phyloP scores from a whole-genome alignment of 2,113 vertebrate species.

The Fregata magnificens region DNA sequence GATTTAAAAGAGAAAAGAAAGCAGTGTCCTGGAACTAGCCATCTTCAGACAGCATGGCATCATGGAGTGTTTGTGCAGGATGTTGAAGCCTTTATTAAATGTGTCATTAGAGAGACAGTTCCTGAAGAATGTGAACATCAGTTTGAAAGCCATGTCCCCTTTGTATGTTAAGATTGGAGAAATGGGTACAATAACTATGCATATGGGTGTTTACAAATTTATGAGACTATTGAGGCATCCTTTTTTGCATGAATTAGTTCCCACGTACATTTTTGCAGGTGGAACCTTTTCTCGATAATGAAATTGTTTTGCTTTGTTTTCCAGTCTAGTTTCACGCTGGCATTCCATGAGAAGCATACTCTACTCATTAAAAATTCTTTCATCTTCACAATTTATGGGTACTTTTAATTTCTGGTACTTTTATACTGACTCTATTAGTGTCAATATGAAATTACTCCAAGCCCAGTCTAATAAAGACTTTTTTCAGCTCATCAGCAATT shows the following conservation, averaged over 20 bases:
- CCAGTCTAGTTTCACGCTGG: neutral
- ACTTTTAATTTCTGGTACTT: neutral
- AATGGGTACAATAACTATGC: neutral
- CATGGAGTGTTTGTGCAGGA: neutral
- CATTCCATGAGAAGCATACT: neutral
- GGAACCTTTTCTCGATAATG: neutral
- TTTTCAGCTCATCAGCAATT: neutral
- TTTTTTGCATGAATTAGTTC: neutral
- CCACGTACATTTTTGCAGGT: neutral
- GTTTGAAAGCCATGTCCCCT: rapidly evolving
- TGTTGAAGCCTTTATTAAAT: neutral
- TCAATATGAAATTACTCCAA: neutral
- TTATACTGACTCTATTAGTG: neutral
- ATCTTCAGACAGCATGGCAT: neutral
- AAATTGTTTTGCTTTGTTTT: neutral
- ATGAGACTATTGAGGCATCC: neutral
- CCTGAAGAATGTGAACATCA: neutral
- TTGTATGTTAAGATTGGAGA: neutral
- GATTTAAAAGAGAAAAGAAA: neutral
- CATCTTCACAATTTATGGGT: neutral
- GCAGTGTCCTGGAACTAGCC: rapidly evolving
- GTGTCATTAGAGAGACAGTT: neutral
- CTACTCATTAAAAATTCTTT: conserved; percentile 4
- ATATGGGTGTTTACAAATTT: neutral
- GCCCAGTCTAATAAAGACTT: neutral